Base-by-base conservation (phyloP, 2,113 vertebrate genomes). In the Larimichthys crocea region DNA sequence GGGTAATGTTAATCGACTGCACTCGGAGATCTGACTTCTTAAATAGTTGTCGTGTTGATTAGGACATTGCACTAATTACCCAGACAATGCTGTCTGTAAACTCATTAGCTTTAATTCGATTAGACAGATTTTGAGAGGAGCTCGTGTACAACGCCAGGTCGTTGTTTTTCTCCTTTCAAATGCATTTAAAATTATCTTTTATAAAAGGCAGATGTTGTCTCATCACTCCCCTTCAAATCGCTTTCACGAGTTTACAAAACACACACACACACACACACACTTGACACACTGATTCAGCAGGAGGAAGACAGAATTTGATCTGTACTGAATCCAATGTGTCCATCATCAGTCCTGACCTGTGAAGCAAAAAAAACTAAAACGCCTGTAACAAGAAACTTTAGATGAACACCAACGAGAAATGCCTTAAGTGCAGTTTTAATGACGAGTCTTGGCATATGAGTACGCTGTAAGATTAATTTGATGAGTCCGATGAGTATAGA, bases 81-180 rank as follows among this genome's bases (percentile, higher is more conserved):
- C 81, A 84, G 77, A 81, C 81, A 79, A 35, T 71, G 89, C 83
- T 82, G 90, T 88, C 86, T 89, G 82, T 88, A 88, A 92, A 91
- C 78, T 83, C 79, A 89, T 94, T 93, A 90, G 85, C 78, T 89
- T 84, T 83, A 89, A 91, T 92, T 91, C 85, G 92, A 88, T 94
- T 93, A 94, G 85, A 87, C 80, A 62, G 65, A 81, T 78, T 73
- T 46, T 55, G 42, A 56, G 66, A 63, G 64, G 76, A 55, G 46
- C 62, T 77, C 31, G 35, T 65, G 67, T 42, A 24, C 57, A 40
- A 53, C 80, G 0, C 10, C 50, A 55, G 24, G 62, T 86, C 24
- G 10, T 11, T 20, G 9, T 42, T 1, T 19, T 12, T 11, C 60
- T 77, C 60, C 24, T 59, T 76, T 66, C 24, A 7, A 66, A 77